These are phyloP conservation scores for Dryobates pubescens DNA, from an alignment of 2,797 vertebrate species.

Conservation along the genomic window DNA sequence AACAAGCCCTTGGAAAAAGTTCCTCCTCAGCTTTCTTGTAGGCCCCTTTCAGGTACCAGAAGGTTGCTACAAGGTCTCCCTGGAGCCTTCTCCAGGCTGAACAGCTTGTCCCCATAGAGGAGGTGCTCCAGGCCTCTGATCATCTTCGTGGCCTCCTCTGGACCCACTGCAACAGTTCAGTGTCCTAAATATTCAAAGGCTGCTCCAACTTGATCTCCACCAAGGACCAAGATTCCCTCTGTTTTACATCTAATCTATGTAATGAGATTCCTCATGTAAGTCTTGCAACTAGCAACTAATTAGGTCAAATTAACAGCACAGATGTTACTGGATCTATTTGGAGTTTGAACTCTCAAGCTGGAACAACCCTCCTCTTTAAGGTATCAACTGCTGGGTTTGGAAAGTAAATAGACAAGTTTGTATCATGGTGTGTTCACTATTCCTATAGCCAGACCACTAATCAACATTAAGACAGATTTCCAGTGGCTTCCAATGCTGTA, in stretches of 20 bases:
- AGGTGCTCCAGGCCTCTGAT: no score
- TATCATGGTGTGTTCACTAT: neutral
- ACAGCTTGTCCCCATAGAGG: no score
- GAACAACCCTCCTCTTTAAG: constrained; percentile 48
- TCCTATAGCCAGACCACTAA: neutral
- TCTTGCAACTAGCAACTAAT: constrained; percentile 76
- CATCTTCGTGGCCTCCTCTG: no score
- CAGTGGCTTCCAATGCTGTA: neutral
- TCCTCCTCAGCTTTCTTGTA: no score
- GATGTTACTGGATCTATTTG: constrained; percentile 74
- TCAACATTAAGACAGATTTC: constrained; percentile 15
- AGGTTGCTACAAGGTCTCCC: no score
- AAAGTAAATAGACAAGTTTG: neutral
- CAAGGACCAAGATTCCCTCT: neutral
- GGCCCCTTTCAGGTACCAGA: no score
- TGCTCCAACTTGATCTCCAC: neutral
- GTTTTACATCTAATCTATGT: constrained; percentile 71
- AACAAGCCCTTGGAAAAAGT: no score
- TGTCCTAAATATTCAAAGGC: neutral
- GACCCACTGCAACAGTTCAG: no score
- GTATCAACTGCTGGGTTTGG: neutral
- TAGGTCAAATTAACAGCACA: constrained; percentile 79
- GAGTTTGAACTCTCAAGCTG: constrained; percentile 69
- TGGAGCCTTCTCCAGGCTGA: no score
- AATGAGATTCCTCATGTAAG: constrained; percentile 78